Conservation (phyloP, 2,888 invertebrate genomes). For the Drosophila algonquin region DNA sequence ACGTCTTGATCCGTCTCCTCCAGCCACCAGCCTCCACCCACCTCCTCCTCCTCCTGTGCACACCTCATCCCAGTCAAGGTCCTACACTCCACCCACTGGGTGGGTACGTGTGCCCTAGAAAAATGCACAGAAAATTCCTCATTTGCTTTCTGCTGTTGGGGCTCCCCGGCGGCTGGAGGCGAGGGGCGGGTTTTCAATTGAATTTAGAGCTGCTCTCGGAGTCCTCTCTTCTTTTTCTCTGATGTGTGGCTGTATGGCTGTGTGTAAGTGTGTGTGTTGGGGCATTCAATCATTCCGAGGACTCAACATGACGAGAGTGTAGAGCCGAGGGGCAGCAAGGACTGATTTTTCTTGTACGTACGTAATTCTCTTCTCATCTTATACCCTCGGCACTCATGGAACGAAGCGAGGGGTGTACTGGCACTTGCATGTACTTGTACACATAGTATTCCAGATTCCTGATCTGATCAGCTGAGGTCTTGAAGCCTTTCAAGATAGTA, state of each 20-base stretch:
- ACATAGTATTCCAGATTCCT: too few species aligned
- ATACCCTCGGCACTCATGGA: background rate
- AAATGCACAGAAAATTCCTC: constrained; percentile 77
- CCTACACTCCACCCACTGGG: constrained; percentile 1
- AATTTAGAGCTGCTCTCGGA: constrained; percentile 65
- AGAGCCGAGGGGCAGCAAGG: constrained; percentile 40
- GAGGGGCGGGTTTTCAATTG: constrained; percentile 66
- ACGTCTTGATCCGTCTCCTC: constrained; percentile 31
- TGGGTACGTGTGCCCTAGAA: constrained; percentile 68
- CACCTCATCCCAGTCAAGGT: background rate
- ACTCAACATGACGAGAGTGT: constrained; percentile 48
- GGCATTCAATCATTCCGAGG: constrained; percentile 76
- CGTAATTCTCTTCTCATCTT: constrained; percentile 12
- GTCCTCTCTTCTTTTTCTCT: constrained; percentile 21
- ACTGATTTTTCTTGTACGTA: constrained; percentile 51
- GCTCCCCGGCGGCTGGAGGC: background rate
- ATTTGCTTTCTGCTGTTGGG: constrained; percentile 49
- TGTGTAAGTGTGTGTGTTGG: constrained; percentile 42
- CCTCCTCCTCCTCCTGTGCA: background rate
- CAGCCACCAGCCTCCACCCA: background rate
- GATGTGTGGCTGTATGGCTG: constrained; percentile 6
- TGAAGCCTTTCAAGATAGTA: too few species aligned
- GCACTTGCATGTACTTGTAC: background rate
- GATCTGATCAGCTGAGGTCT: too few species aligned
- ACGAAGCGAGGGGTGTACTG: background rate